phyloP scores from a whole-genome alignment of 1,140 invertebrate species.

The Philopotamus ludificatus region DNA sequence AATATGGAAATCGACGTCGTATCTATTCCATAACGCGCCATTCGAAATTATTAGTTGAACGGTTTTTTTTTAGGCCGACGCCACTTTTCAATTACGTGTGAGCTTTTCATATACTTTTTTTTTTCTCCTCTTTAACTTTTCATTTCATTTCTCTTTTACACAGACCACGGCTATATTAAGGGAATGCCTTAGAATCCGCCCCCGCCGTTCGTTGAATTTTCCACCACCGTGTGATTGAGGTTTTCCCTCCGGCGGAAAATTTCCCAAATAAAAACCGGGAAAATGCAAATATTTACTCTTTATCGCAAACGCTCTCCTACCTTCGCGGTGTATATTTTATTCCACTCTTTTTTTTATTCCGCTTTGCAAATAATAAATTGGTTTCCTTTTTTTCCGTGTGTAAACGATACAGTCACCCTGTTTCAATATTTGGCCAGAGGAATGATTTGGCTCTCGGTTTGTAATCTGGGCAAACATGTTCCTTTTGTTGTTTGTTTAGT shows the following conservation, averaged over 20 bases:
- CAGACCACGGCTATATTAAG: slow-evolving; percentile 10
- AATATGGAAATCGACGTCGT: background rate
- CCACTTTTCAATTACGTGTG: slow-evolving; percentile 38
- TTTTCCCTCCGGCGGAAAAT: slow-evolving; percentile 32
- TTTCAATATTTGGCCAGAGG: slow-evolving; percentile 39
- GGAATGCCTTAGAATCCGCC: slow-evolving; percentile 11
- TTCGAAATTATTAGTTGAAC: slow-evolving; percentile 33
- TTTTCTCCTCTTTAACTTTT: slow-evolving; percentile 29
- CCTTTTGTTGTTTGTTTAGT: slow-evolving; percentile 29
- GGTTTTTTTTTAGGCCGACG: slow-evolving; percentile 34
- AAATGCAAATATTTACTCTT: slow-evolving; percentile 42
- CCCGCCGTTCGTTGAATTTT: background rate
- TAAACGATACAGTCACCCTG: slow-evolving; percentile 34
- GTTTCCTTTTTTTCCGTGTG: slow-evolving; percentile 37
- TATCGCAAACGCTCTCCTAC: slow-evolving; percentile 27
- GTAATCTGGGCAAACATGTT: slow-evolving; percentile 39
- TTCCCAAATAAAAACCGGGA: slow-evolving; percentile 40
- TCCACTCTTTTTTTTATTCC: slow-evolving; percentile 30
- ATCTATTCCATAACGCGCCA: slow-evolving; percentile 10
- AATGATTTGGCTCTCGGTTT: slow-evolving; percentile 35
- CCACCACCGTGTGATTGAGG: slow-evolving; percentile 32
- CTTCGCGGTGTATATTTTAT: slow-evolving; percentile 39
- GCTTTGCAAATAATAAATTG: slow-evolving; percentile 40
- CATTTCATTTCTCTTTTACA: slow-evolving; percentile 27
- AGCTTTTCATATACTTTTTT: slow-evolving; percentile 26